These are phyloP conservation scores for Trichopoda pennipes DNA, from an alignment of 2,888 invertebrate genomes.

Conservation along the genomic window DNA sequence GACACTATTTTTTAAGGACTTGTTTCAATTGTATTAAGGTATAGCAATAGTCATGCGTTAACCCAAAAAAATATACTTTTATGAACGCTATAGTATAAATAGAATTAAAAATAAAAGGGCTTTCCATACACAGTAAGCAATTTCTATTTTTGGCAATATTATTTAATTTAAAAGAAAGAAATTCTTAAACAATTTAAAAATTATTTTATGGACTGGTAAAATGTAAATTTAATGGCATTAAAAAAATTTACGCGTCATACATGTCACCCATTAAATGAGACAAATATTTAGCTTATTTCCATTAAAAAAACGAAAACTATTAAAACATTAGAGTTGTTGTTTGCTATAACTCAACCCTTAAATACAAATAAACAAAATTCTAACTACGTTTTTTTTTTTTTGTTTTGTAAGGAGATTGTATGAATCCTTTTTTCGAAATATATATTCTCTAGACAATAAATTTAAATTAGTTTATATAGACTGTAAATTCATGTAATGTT, in stretches of 20 bases:
- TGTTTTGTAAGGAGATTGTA: background rate
- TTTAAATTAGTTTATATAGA: constrained; percentile 63
- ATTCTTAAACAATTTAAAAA: no score
- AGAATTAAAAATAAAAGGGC: no score
- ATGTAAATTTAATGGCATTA: background rate
- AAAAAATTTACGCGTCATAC: background rate
- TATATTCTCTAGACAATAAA: constrained; percentile 64
- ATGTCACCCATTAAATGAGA: constrained; percentile 26
- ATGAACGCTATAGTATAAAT: no score
- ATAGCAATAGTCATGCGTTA: no score
- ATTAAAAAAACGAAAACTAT: constrained; percentile 51
- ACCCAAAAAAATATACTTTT: no score
- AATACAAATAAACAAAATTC: background rate
- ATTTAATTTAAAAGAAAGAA: no score
- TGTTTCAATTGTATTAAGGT: no score
- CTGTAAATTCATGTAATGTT: constrained; percentile 61
- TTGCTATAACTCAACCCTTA: constrained; percentile 40
- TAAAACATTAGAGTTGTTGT: constrained; percentile 43
- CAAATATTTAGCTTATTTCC: constrained; percentile 27
- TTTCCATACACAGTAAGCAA: no score
- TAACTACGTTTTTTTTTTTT: background rate
- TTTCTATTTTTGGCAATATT: no score
- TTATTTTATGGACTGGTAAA: no score
- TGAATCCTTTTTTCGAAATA: constrained; percentile 24
- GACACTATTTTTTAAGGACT: no score